Evolutionary conservation across 2,113 vertebrate genomes (phyloP).

Genomic region (Genyomyrus donnyi): DNA sequence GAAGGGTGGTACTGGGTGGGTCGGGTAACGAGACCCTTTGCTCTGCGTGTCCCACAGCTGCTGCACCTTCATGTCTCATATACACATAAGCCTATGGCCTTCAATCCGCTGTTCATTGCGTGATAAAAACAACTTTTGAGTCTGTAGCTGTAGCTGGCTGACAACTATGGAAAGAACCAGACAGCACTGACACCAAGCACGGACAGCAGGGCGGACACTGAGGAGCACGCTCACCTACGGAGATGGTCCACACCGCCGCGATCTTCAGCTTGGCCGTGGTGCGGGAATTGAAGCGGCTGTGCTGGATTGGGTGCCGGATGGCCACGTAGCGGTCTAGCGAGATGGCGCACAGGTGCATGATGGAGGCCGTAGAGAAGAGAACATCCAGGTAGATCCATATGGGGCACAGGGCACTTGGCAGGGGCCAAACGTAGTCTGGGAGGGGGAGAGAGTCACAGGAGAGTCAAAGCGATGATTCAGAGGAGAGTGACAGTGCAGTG

Average conservation of each 20-base stretch:
- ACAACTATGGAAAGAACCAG: not conserved
- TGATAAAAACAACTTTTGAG: not conserved
- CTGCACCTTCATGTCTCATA: not conserved
- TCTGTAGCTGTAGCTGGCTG: not conserved
- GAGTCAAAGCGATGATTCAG: not conserved
- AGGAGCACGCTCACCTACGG: constrained; percentile 71
- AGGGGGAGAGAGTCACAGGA: constrained; percentile 39
- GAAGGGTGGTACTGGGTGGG: not conserved
- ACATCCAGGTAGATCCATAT: constrained; percentile 99
- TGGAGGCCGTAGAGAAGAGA: constrained; percentile 95
- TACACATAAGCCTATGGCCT: not conserved
- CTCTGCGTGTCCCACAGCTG: not conserved
- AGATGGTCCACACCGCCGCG: constrained; percentile 96
- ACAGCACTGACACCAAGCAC: not conserved
- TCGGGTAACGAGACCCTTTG: not conserved
- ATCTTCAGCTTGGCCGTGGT: constrained; percentile 99
- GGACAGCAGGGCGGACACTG: not conserved
- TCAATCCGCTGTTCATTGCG: not conserved
- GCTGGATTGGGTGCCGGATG: constrained; percentile 97
- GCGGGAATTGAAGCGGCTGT: constrained; percentile 97
- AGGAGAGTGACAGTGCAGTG: not conserved
- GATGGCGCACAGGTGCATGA: constrained; percentile 98
- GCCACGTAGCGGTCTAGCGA: constrained; percentile 95
- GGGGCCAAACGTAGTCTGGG: constrained; percentile 90
- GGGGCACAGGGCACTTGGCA: constrained; percentile 85